Conservation (phyloP, 2,888 invertebrate genomes). For the Oxytorus armatus region DNA sequence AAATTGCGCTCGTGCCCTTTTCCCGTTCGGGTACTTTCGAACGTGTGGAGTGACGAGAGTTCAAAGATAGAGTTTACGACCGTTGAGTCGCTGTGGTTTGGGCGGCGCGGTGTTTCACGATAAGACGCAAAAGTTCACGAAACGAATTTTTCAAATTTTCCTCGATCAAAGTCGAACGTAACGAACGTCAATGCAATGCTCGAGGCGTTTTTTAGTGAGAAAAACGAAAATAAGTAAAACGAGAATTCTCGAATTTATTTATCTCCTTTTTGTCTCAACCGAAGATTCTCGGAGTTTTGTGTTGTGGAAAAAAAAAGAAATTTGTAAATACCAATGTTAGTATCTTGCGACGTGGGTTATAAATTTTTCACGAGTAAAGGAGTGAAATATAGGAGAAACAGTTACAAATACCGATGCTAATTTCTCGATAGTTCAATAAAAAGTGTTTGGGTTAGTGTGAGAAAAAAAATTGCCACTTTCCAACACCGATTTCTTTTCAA, state of each 20-base stretch:
- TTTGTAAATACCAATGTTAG: background rate
- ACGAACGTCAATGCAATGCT: too few relatives aligned
- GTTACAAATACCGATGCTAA: too few relatives aligned
- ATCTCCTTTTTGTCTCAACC: too few relatives aligned
- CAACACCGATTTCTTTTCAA: too few relatives aligned
- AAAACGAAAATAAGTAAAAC: too few relatives aligned
- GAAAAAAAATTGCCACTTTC: too few relatives aligned
- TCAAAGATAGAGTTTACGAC: conserved; percentile 17
- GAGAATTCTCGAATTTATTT: too few relatives aligned
- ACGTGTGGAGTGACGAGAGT: background rate
- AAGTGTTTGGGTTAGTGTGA: too few relatives aligned
- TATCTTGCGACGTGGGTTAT: background rate
- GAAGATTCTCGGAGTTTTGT: background rate
- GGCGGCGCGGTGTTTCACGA: background rate
- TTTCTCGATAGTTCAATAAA: too few relatives aligned
- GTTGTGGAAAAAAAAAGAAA: background rate
- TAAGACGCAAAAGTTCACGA: background rate
- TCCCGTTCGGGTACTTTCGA: conserved; percentile 9
- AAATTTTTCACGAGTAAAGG: background rate
- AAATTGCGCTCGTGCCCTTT: too few relatives aligned
- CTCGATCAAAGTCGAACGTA: background rate
- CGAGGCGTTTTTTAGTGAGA: too few relatives aligned
- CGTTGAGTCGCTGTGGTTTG: background rate
- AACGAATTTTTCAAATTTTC: background rate
- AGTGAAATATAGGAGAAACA: too few relatives aligned